Evolutionary conservation across 2,797 vertebrate species (phyloP).

Genomic region (Poeciliopsis infans): DNA sequence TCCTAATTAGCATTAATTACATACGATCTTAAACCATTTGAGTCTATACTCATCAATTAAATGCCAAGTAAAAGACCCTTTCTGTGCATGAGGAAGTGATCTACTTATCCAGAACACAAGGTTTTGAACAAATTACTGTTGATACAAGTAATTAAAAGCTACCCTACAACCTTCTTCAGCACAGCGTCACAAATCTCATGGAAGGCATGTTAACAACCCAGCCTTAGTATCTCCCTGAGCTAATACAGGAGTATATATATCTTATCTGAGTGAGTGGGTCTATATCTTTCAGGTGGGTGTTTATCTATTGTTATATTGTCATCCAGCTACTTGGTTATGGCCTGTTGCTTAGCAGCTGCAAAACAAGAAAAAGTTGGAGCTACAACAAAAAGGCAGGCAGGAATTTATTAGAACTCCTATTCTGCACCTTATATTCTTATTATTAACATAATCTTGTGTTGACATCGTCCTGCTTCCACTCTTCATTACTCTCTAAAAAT

Average conservation of each 20-base stretch:
- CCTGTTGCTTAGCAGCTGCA: constrained; percentile 71
- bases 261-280: constrained; percentile 57
- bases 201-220: constrained; percentile 2
- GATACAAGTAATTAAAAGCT: constrained; percentile 5
- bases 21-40: background rate
- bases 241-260: constrained; percentile 23
- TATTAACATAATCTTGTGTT: constrained; percentile 57
- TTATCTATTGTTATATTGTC: constrained; percentile 56
- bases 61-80: background rate
- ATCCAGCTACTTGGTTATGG: constrained; percentile 46
- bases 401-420: constrained; percentile 36
- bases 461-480: constrained; percentile 54
- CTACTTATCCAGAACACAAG: background rate
- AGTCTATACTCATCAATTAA: background rate
- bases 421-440: constrained; percentile 48
- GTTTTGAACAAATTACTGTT: constrained; percentile 3
- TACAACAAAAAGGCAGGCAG: constrained; percentile 31
- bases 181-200: constrained; percentile 2
- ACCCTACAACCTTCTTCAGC: background rate
- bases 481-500: constrained; percentile 64
- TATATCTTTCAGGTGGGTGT: constrained; percentile 53
- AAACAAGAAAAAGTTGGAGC: constrained; percentile 30
- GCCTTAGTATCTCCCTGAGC: constrained; percentile 25
- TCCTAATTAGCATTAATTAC: background rate
- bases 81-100: background rate